Base-by-base conservation (phyloP, 1,140 invertebrate genomes). In the Portunus trituberculatus region DNA sequence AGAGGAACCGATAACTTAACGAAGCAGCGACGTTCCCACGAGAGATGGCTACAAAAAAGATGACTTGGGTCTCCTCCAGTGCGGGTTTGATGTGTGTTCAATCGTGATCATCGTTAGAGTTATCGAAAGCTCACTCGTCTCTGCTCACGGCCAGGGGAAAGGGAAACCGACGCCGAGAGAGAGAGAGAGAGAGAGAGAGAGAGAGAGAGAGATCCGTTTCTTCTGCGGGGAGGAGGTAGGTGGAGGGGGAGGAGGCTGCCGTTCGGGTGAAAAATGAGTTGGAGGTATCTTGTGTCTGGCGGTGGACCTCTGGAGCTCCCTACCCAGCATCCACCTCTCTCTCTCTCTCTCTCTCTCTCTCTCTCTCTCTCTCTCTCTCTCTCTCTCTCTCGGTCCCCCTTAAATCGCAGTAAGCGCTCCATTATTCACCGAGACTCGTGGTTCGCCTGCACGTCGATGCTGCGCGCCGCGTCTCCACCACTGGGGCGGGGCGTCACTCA, bases 341-440 rank as follows among this genome's bases (percentile, higher is more conserved):
- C 39, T 39, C 8, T 87, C 84, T 45, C 84, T 87, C 84, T 31
- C 84, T 87, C 84, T 2, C n/a, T 31, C 84, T 87, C n/a, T 87
- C 32, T 46, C 32, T 89, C 87, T 45, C 87, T 89, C 87, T 32
- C 39, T 29, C 87, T 89, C 87, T 12, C 31, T 45, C 87, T 89
- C 31, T 89, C 87, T 46, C 14, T 45, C 32, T 20, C 32, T 45
- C 32, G 6, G 1, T 29, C 87, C 32, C 46, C 32, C 31, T 48
- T 45, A 76, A 76, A 76, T 76, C 67, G 67, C 67, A n/a, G 67
- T 20, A 25, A 25, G 25, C 67, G 6, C 25, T 76, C 67, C 67
- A 76, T 76, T 76, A 76, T 76, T 76, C 67, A 76, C 67, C 16
- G 67, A 8, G 67, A 76, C 67, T n/a, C 67, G 67, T 76, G 67